Conservation (phyloP, 2,888 invertebrate genomes). For the Trachelus stipa region DNA sequence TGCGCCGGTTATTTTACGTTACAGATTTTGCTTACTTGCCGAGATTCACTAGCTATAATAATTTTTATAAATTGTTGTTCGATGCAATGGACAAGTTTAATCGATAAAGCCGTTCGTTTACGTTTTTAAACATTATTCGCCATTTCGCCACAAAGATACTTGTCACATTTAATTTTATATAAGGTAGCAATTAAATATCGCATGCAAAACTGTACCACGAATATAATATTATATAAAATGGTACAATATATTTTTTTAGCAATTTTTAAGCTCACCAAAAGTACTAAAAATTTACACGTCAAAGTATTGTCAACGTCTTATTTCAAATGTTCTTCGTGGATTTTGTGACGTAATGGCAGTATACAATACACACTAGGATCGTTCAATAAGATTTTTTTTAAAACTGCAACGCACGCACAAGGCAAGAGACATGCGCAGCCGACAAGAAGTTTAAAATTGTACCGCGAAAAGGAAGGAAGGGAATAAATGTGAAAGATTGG, state of each 20-base stretch:
- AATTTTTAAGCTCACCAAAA: background rate
- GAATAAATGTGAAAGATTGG: background rate
- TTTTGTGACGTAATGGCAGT: background rate
- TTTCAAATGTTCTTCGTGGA: background rate
- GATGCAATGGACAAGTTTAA: background rate
- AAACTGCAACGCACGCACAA: background rate
- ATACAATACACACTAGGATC: background rate
- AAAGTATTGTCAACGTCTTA: background rate
- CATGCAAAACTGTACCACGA: background rate
- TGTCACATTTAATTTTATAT: background rate
- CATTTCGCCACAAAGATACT: background rate
- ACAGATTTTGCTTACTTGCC: background rate
- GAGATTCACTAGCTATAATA: background rate
- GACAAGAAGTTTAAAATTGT: background rate
- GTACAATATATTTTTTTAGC: background rate
- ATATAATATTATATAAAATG: background rate
- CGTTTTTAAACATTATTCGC: background rate
- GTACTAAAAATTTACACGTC: background rate
- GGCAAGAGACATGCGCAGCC: background rate
- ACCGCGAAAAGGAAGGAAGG: slow-evolving; percentile 13
- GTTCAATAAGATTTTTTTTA: background rate
- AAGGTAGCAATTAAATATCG: background rate
- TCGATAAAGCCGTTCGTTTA: background rate
- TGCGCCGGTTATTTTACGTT: background rate
- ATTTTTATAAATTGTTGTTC: background rate